Evolutionary conservation across 2,113 vertebrate genomes (phyloP).

Genomic region (Toxotes chatareus): DNA sequence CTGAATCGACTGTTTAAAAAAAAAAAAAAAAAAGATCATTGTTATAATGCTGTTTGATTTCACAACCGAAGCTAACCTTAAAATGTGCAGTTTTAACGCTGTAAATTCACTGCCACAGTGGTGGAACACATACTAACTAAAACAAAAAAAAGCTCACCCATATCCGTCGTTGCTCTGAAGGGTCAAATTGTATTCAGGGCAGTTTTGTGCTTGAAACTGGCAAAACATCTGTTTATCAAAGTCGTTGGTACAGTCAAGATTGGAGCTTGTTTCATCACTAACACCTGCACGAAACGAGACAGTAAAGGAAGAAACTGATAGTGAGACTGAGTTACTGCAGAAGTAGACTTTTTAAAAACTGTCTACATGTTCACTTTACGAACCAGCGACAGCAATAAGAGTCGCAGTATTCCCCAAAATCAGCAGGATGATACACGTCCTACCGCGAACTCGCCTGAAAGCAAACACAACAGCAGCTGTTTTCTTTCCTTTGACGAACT

Average conservation of each 20-base stretch:
- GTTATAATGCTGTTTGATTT: too few relatives aligned
- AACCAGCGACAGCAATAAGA: conserved; percentile 1
- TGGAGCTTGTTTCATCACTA: not conserved
- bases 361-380: not conserved
- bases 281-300: not conserved
- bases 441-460: not conserved
- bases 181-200: conserved; percentile 61
- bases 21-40: too few relatives aligned
- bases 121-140: not conserved
- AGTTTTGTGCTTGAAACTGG: conserved; percentile 46
- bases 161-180: accelerated
- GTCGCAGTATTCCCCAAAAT: not conserved
- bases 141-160: not conserved
- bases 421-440: not conserved
- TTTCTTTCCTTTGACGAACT: not conserved
- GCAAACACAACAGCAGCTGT: not conserved
- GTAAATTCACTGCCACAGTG: not conserved
- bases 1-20: too few relatives aligned
- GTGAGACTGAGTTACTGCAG: not conserved
- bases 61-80: not conserved
- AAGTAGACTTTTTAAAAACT: too few relatives aligned
- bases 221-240: conserved; percentile 36
- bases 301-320: accelerated
- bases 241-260: conserved; percentile 72
- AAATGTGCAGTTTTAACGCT: not conserved